Evolutionary conservation across 2,888 invertebrate species (phyloP).

Genomic region (Heliconius charithonia): DNA sequence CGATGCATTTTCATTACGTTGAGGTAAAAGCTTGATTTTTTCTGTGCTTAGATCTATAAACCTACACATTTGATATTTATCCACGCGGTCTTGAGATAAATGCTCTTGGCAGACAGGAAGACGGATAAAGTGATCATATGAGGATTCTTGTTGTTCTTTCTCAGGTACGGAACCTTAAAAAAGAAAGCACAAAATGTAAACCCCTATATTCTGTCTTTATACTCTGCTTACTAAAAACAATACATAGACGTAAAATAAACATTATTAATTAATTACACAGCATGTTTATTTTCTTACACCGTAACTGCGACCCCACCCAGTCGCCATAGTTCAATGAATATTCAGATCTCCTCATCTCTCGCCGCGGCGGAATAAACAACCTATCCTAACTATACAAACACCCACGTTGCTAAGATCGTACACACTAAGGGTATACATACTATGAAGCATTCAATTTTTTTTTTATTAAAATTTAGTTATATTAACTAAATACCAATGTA

Average conservation of each 20-base stretch:
- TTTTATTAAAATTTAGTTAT: not conserved
- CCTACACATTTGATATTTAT: no score
- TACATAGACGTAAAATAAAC: not conserved
- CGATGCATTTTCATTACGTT: no score
- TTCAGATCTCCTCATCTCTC: constrained; percentile 38
- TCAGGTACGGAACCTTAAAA: no score
- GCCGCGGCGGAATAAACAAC: constrained; percentile 36
- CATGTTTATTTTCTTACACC: not conserved
- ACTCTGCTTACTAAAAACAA: no score
- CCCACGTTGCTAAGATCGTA: constrained; percentile 1
- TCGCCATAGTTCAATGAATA: constrained; percentile 41
- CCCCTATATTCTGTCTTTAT: no score
- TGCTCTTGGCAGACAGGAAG: no score
- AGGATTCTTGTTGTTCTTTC: no score
- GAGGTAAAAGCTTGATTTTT: no score
- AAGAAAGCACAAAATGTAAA: no score
- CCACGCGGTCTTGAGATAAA: no score
- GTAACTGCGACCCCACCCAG: constrained; percentile 1
- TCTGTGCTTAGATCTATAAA: no score
- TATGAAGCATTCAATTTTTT: not conserved
- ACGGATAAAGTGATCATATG: no score
- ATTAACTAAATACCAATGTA: not conserved
- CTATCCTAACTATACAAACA: constrained; percentile 19
- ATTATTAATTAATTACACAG: not conserved
- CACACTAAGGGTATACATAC: not conserved